Evolutionary conservation across 2,113 vertebrate species (phyloP).

Genomic region (Naja naja): DNA sequence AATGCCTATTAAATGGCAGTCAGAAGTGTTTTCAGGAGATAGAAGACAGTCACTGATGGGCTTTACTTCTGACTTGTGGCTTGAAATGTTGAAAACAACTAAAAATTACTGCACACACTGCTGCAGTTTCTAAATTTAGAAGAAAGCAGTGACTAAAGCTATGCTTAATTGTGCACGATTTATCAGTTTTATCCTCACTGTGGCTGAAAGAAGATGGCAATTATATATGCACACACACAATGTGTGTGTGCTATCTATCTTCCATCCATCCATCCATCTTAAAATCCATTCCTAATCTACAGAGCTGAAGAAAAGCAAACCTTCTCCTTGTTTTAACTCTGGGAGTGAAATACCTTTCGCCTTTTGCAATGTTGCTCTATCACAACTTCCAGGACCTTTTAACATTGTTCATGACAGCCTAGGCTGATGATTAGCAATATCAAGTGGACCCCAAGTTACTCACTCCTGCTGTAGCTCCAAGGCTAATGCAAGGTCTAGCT

Average conservation of each 20-base stretch:
- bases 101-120: neutral
- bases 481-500: neutral
- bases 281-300: neutral
- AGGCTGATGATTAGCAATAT: neutral
- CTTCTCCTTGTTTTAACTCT: neutral
- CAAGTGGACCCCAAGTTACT: neutral
- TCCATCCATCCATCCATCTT: neutral
- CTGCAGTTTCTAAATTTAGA: neutral
- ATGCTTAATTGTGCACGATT: neutral
- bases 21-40: neutral
- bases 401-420: neutral
- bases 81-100: neutral
- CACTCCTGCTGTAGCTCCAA: neutral
- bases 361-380: neutral
- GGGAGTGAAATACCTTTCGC: neutral
- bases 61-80: neutral
- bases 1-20: neutral
- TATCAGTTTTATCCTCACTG: neutral
- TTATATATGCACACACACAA: neutral
- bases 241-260: neutral
- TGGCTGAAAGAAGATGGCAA: neutral
- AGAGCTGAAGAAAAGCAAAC: neutral
- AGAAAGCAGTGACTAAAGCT: neutral
- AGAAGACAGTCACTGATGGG: neutral
- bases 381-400: neutral